Evolutionary conservation across 2,797 vertebrate species (phyloP).

Genomic region (Gymnodraco acuticeps): DNA sequence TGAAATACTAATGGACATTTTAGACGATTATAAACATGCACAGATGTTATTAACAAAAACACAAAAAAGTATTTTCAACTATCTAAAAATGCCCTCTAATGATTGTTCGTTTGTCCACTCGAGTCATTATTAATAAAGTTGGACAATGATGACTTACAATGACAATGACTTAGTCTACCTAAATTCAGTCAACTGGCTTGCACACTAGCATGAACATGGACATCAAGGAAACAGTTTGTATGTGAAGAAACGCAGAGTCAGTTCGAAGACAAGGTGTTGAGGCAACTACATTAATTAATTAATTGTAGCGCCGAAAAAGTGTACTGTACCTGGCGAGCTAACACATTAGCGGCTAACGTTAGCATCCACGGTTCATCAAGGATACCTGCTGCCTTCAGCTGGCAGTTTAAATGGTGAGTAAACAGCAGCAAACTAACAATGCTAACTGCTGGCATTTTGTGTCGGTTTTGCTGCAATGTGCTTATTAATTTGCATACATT

Average conservation of each 20-base stretch:
- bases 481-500: not conserved
- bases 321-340: not conserved
- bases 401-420: not conserved
- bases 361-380: not conserved
- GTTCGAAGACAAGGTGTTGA: not conserved
- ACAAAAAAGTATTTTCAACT: not conserved
- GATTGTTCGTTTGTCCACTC: not conserved
- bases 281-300: not conserved
- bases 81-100: not conserved
- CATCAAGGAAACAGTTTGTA: not conserved
- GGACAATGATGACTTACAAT: not conserved
- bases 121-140: not conserved
- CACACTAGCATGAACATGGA: not conserved
- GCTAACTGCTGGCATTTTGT: not conserved
- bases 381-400: not conserved
- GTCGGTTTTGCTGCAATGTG: not conserved
- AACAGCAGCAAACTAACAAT: too few relatives aligned
- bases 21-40: not conserved
- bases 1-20: not conserved
- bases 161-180: too few relatives aligned
- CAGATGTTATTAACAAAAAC: not conserved
- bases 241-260: not conserved
- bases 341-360: slow-evolving; percentile 1
- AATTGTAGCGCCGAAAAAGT: not conserved
- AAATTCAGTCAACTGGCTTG: not conserved